These are phyloP conservation scores for Scaptomyza hsui DNA, from an alignment of 1,140 invertebrate genomes.

Conservation along the genomic window DNA sequence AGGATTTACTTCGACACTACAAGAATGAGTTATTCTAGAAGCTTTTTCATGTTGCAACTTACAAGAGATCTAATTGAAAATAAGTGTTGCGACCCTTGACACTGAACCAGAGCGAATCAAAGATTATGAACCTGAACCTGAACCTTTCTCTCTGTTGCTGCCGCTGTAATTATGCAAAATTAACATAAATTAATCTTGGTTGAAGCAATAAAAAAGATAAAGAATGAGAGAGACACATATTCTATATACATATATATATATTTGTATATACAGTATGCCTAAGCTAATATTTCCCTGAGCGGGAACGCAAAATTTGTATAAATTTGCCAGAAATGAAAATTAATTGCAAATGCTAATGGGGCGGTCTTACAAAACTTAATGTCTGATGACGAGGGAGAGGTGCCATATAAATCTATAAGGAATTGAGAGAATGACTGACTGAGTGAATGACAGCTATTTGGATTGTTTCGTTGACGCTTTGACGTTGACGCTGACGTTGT, in stretches of 20 bases:
- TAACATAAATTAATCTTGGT: slow-evolving; percentile 78
- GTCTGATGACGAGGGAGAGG: slow-evolving; percentile 14
- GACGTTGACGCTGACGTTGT: slow-evolving; percentile 15
- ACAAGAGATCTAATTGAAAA: slow-evolving; percentile 49
- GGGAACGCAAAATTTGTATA: slow-evolving; percentile 47
- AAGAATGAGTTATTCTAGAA: slow-evolving; percentile 29
- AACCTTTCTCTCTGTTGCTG: slow-evolving; percentile 24
- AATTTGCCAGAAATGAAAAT: slow-evolving; percentile 66
- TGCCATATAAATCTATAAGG: slow-evolving; percentile 8
- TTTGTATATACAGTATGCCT: slow-evolving; percentile 47
- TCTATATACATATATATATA: slow-evolving; percentile 4
- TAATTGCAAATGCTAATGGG: slow-evolving; percentile 74
- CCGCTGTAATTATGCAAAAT: slow-evolving; percentile 78
- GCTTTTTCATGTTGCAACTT: slow-evolving; percentile 38
- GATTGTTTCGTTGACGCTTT: slow-evolving; percentile 39
- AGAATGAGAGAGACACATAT: slow-evolving; percentile 31
- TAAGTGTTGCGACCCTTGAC: slow-evolving; percentile 40
- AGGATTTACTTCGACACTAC: slow-evolving; percentile 11
- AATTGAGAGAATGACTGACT: slow-evolving; percentile 2
- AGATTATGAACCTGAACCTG: slow-evolving; percentile 10
- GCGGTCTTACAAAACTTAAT: slow-evolving; percentile 34
- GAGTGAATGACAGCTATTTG: slow-evolving; percentile 35
- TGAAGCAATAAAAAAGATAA: slow-evolving; percentile 55
- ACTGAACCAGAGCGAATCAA: slow-evolving; percentile 40
- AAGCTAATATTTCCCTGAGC: slow-evolving; percentile 32